These are phyloP conservation scores for Myanophis thanlyinensis DNA, from an alignment of 2,113 vertebrate genomes.

Conservation along the genomic window DNA sequence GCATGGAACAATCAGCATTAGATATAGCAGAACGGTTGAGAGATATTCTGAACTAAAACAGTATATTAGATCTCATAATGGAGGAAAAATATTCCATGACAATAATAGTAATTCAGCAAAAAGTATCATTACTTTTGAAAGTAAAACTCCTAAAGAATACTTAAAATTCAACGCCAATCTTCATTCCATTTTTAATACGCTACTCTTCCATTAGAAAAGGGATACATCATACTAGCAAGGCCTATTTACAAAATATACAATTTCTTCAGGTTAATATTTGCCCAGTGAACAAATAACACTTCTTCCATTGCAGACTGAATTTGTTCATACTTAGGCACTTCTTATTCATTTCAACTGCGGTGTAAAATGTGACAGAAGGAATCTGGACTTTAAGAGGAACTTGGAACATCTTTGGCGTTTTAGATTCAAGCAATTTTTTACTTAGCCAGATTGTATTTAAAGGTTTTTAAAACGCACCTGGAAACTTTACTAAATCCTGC, in stretches of 20 bases:
- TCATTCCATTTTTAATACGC: background rate
- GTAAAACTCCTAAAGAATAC: background rate
- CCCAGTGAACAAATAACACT: background rate
- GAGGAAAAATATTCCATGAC: background rate
- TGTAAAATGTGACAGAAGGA: background rate
- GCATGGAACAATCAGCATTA: background rate
- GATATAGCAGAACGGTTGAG: background rate
- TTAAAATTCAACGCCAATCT: background rate
- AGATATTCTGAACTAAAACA: background rate
- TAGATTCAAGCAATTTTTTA: background rate
- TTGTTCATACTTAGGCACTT: background rate
- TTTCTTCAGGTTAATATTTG: background rate
- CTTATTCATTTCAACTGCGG: background rate
- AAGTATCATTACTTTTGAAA: slow-evolving; percentile 5
- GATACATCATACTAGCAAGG: background rate
- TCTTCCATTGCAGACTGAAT: background rate
- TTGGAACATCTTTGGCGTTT: background rate
- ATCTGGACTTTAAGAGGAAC: background rate
- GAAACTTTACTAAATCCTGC: slow-evolving; percentile 10
- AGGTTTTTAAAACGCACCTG: slow-evolving; percentile 12
- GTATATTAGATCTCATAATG: slow-evolving; percentile 22
- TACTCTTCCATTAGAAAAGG: background rate
- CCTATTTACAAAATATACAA: slow-evolving; percentile 14
- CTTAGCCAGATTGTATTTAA: slow-evolving; percentile 13
- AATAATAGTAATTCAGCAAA: slow-evolving; percentile 10